These are phyloP conservation scores for Lasiurus borealis DNA, from an alignment of 2,113 vertebrate genomes.

Conservation along the genomic window DNA sequence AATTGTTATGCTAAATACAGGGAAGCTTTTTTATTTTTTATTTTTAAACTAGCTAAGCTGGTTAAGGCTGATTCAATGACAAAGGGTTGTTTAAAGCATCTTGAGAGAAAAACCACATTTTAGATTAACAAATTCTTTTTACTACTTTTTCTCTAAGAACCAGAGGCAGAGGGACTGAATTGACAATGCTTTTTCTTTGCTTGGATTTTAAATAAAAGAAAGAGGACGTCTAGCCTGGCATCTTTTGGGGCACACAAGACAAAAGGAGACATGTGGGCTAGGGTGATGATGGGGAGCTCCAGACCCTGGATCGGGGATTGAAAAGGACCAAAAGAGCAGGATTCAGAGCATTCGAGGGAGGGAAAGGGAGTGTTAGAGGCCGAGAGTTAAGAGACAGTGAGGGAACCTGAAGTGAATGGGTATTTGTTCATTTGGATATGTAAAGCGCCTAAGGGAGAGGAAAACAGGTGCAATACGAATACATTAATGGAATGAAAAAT, in stretches of 20 bases:
- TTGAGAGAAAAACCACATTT: neutral
- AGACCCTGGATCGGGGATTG: neutral
- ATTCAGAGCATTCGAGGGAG: neutral
- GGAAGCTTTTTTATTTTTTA: neutral
- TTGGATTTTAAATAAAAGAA: slow-evolving; percentile 57
- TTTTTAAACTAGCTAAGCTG: neutral
- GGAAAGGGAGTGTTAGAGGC: slow-evolving; percentile 60
- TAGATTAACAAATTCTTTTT: slow-evolving; percentile 15
- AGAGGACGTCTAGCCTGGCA: neutral
- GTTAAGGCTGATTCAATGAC: slow-evolving; percentile 30
- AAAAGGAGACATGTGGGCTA: neutral
- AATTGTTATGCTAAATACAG: slow-evolving; percentile 2
- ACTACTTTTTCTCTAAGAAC: slow-evolving; percentile 24
- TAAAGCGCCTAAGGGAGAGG: slow-evolving; percentile 76
- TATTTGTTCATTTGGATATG: slow-evolving; percentile 82
- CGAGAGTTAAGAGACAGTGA: neutral
- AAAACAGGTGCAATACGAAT: slow-evolving; percentile 79
- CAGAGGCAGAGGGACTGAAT: neutral
- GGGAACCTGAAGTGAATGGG: slow-evolving; percentile 61
- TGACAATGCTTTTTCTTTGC: slow-evolving; percentile 12
- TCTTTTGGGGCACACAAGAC: slow-evolving; percentile 55
- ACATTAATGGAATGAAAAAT: slow-evolving; percentile 82
- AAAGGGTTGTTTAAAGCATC: slow-evolving; percentile 51
- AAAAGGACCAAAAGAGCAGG: neutral
- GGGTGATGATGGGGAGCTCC: neutral